Evolutionary conservation across 2,797 vertebrate species (phyloP).

Genomic region (Pygocentrus nattereri): DNA sequence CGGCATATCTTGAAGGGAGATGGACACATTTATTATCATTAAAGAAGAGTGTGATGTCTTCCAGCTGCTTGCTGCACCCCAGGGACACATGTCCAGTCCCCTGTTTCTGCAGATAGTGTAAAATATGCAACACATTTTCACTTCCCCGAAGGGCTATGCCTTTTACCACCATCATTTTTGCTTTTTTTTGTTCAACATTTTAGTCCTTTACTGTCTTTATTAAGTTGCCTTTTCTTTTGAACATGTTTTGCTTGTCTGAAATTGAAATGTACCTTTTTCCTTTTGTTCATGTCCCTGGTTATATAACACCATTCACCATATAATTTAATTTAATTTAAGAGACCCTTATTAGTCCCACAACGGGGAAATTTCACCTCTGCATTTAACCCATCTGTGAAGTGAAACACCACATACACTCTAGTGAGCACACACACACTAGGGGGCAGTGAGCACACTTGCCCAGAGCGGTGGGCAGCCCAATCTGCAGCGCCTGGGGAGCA

Average conservation of each 20-base stretch:
- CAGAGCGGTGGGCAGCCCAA: too few relatives aligned
- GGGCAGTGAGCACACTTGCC: too few relatives aligned
- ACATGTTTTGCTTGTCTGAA: neutral
- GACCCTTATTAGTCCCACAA: too few relatives aligned
- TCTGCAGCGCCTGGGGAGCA: too few relatives aligned
- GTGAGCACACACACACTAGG: too few relatives aligned
- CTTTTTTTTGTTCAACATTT: neutral
- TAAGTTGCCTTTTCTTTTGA: neutral
- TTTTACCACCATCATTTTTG: conserved; percentile 30
- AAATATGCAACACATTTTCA: conserved; percentile 27
- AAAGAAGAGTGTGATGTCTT: conserved; percentile 42
- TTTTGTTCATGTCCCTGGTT: too few relatives aligned
- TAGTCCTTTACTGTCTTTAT: neutral
- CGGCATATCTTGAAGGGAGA: conserved; percentile 39
- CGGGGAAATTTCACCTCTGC: too few relatives aligned
- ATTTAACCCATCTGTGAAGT: too few relatives aligned
- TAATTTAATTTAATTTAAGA: neutral
- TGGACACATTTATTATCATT: conserved; percentile 58
- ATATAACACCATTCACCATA: neutral
- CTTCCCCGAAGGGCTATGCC: neutral
- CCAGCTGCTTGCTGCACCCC: conserved; percentile 41
- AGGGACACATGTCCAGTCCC: conserved; percentile 27
- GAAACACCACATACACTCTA: too few relatives aligned
- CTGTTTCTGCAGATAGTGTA: conserved; percentile 38
- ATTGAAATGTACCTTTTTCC: too few relatives aligned